Evolutionary conservation across 2,797 vertebrate genomes (phyloP).

Genomic region (Halcyon chelicuti): DNA sequence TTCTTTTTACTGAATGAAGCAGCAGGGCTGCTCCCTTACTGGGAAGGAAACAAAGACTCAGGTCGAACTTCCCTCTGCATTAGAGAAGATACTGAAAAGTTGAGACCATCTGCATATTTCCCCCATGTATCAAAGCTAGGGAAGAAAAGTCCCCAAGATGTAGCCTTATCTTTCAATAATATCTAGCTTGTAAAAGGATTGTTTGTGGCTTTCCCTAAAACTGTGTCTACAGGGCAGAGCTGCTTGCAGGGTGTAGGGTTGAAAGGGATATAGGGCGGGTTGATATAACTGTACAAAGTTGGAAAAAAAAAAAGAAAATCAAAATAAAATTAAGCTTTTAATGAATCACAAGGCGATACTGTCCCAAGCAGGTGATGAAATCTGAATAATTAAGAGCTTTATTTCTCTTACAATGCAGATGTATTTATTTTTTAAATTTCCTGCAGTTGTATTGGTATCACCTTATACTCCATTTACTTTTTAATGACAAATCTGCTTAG

Average conservation of each 20-base stretch:
- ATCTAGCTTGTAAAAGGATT: background rate
- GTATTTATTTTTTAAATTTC: background rate
- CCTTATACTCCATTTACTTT: background rate
- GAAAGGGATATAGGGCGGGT: background rate
- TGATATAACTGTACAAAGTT: background rate
- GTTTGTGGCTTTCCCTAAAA: background rate
- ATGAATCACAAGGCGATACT: background rate
- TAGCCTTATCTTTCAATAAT: background rate
- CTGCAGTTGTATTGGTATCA: background rate
- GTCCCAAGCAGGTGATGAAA: background rate
- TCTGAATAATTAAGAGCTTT: background rate
- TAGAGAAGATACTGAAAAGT: background rate
- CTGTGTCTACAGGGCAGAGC: background rate
- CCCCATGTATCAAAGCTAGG: background rate
- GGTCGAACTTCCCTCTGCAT: background rate
- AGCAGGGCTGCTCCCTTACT: background rate
- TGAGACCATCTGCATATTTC: background rate
- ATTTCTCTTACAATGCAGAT: background rate
- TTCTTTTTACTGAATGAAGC: background rate
- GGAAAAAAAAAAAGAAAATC: background rate
- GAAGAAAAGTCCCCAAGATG: background rate
- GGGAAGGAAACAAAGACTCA: background rate
- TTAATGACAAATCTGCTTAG: background rate
- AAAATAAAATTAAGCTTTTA: background rate
- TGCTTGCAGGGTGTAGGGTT: background rate